Evolutionary conservation across 2,113 vertebrate species (phyloP).

Genomic region (Motacilla alba): DNA sequence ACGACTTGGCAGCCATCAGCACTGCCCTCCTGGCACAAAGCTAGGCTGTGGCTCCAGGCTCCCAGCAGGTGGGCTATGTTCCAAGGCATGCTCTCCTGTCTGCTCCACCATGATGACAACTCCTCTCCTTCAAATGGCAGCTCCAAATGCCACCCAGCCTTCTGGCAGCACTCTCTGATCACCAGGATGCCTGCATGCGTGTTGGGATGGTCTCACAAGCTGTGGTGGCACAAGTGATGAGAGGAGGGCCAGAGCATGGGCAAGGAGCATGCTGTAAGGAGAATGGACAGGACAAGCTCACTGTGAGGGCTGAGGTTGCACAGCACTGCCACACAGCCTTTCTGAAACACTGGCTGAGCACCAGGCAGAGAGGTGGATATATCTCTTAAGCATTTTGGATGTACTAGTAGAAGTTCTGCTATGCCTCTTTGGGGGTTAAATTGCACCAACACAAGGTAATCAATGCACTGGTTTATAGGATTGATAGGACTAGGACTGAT

Average conservation of each 20-base stretch:
- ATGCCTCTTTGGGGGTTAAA: not conserved
- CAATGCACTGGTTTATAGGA: not conserved
- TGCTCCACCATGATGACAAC: not conserved
- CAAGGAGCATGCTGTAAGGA: not conserved
- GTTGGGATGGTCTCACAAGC: accelerated
- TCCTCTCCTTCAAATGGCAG: accelerated
- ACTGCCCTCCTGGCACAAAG: not conserved
- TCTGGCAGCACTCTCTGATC: not conserved
- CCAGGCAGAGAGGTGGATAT: accelerated
- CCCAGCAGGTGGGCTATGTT: accelerated
- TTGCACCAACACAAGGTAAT: not conserved
- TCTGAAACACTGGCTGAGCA: not conserved
- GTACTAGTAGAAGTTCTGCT: not conserved
- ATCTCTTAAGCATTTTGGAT: not conserved
- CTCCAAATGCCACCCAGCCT: not conserved
- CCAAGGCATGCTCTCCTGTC: not conserved
- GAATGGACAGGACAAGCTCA: accelerated
- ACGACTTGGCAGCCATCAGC: accelerated
- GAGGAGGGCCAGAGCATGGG: not conserved
- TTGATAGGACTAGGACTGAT: not conserved
- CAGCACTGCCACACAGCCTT: not conserved
- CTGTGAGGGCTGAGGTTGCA: not conserved
- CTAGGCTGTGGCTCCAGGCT: accelerated
- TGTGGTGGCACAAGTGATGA: accelerated
- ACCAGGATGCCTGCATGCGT: not conserved